phyloP scores from a whole-genome alignment of 1,140 invertebrate species.

The Drosophila pseudoobscura region DNA sequence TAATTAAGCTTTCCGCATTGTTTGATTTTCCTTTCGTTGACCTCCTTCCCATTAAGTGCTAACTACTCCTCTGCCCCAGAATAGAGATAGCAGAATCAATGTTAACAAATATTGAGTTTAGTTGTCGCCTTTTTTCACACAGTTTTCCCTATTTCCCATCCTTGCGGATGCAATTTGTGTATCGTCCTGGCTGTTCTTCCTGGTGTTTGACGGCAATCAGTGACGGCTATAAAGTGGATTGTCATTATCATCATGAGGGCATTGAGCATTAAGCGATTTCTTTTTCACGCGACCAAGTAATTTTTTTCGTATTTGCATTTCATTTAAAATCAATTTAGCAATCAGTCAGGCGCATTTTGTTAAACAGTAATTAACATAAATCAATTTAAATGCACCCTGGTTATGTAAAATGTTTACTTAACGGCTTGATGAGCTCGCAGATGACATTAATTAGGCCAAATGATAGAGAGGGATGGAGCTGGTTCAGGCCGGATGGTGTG shows the following conservation, averaged over 20 bases:
- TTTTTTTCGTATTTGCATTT: slow-evolving; percentile 64
- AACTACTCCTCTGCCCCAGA: background rate
- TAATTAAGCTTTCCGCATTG: too few species aligned
- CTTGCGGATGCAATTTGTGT: background rate
- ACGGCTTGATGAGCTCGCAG: slow-evolving; percentile 31
- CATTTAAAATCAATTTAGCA: slow-evolving; percentile 78
- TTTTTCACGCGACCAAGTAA: slow-evolving; percentile 18
- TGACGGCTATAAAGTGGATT: slow-evolving; percentile 47
- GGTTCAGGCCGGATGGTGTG: background rate
- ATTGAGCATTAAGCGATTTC: slow-evolving; percentile 43
- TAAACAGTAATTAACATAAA: slow-evolving; percentile 81
- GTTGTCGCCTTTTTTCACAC: slow-evolving; percentile 27
- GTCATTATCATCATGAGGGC: slow-evolving; percentile 49
- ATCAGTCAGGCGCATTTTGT: slow-evolving; percentile 68
- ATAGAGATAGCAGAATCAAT: slow-evolving; percentile 7
- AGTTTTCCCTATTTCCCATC: background rate
- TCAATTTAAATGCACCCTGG: slow-evolving; percentile 63
- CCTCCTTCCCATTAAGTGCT: background rate
- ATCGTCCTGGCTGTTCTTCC: background rate
- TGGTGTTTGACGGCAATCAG: slow-evolving; percentile 60
- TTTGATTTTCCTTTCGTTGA: background rate
- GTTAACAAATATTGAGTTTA: slow-evolving; percentile 44
- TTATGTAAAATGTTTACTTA: slow-evolving; percentile 60
- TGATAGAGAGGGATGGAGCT: background rate
- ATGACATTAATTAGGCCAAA: slow-evolving; percentile 57